Evolutionary conservation across 1,140 invertebrate species (phyloP), one percentile per base, ranked within the genome.

Genomic region (Magallana gigas): DNA sequence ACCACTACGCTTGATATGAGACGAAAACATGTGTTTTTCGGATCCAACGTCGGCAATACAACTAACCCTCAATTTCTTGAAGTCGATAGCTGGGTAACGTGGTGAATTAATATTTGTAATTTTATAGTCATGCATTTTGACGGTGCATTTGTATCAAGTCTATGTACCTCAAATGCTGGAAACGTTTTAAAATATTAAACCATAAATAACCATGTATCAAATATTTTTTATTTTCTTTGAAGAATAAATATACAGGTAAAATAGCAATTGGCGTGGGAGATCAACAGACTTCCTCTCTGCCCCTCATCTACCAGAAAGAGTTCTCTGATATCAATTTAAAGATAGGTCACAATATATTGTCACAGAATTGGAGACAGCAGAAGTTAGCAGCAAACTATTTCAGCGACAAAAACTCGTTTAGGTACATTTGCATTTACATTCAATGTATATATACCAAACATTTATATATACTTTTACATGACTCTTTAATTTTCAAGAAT

Each of bases 11-110:
- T 83, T 12, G 81, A 57, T 29, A 58, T 83, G 57, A 8, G 57
- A 18, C 48, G 8, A 57, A 36, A 83, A 23, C 6, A 16, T 16
- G 57, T 83, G 8, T 3, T 29, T 2, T 83, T 57, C 16, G 81
- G 81, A 29, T 83, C 81, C 11, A 83, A 83, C n/a, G 57, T 83
- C 2, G 81, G 81, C 11, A 83, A 83, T 58, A 83, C 57, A 16
- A 83, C 81, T 0, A 83, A 83, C 5, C 81, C 81, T 4, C 48
- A 57, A 8, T 57, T 83, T 57, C 36, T 83, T 5, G 81, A 83
- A 57, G 56, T 83, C 12, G 81, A 58, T 57, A n/a, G 9, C 7
- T 83, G 81, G 81, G 81, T 83, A 29, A 71, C 11, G 0, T 29
- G n/a, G 12, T 9, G n/a, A n/a, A n/a, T n/a, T n/a, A n/a, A n/a